A percentile compares a stretch with the other conserved stretches of the same genome.
phyloP scores from a whole-genome alignment of 1,140 invertebrate species.

The Phortica variegata region DNA sequence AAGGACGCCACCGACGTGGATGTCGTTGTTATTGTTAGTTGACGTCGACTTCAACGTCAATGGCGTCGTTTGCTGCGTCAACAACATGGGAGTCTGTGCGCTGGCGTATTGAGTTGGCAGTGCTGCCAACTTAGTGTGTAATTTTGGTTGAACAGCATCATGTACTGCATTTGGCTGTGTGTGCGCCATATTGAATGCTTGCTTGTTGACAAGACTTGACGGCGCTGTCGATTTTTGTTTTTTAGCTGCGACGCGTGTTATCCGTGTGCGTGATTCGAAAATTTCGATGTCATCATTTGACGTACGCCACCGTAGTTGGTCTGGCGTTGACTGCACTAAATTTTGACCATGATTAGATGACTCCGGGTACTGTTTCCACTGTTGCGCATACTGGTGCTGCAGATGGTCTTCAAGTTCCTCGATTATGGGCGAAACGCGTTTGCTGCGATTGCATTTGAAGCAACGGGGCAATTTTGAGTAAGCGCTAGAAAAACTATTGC shows the following conservation, averaged over 20 bases:
- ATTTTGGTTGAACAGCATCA: too few species aligned
- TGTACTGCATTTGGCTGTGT: constrained; percentile 14
- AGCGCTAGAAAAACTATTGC: too few species aligned
- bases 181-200: constrained; percentile 1
- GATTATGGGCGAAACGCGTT: constrained; percentile 31
- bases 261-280: constrained; percentile 19
- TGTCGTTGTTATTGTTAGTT: not conserved
- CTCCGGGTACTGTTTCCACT: too few species aligned
- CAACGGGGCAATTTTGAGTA: constrained; percentile 27
- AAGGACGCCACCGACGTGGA: constrained; percentile 4
- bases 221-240: constrained; percentile 6
- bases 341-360: constrained; percentile 1
- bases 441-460: constrained; percentile 38
- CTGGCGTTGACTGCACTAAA: constrained; percentile 2
- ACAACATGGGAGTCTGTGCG: too few species aligned
- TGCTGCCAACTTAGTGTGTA: too few species aligned
- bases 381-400: not conserved
- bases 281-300: constrained; percentile 16
- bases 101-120: too few species aligned
- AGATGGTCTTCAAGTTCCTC: constrained; percentile 24
- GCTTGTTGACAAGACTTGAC: constrained; percentile 23
- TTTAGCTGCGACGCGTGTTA: constrained; percentile 2
- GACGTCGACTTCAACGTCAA: constrained; percentile 1
- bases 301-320: not conserved
- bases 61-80: constrained; percentile 7